Conservation (phyloP, 2,113 vertebrate species). For the Fregata magnificens region DNA sequence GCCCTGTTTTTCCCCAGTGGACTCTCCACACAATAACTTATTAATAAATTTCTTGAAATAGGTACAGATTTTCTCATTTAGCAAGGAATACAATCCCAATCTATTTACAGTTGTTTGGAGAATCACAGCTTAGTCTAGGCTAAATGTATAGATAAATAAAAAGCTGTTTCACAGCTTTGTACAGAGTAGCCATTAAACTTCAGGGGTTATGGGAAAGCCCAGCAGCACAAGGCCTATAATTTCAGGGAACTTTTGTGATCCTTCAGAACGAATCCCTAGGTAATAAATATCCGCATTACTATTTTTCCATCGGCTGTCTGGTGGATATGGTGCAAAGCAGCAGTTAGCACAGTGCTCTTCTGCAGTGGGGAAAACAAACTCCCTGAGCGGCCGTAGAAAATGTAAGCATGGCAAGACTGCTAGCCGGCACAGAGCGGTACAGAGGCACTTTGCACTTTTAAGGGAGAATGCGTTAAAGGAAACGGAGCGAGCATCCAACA, state of each 20-base stretch:
- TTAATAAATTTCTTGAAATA: constrained; percentile 7
- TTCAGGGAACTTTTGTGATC: neutral
- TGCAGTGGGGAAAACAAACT: neutral
- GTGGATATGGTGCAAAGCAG: neutral
- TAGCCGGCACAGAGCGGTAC: neutral
- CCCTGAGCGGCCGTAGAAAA: neutral
- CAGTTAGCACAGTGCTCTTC: neutral
- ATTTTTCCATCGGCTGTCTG: neutral
- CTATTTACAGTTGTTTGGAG: neutral
- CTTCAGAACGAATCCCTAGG: neutral
- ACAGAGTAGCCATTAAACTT: neutral
- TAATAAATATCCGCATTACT: neutral
- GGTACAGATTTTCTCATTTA: constrained; percentile 37
- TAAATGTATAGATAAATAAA: constrained; percentile 27
- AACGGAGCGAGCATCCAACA: neutral
- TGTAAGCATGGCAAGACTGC: neutral
- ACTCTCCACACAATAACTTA: neutral
- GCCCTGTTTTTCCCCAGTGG: neutral
- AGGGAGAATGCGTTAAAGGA: neutral
- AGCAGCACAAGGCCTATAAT: neutral
- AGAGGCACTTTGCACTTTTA: neutral
- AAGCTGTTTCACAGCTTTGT: neutral
- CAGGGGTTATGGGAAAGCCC: neutral
- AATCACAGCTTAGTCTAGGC: neutral
- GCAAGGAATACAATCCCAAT: neutral